Base-by-base conservation (phyloP, 2,113 vertebrate genomes). In the Vicugna pacos region DNA sequence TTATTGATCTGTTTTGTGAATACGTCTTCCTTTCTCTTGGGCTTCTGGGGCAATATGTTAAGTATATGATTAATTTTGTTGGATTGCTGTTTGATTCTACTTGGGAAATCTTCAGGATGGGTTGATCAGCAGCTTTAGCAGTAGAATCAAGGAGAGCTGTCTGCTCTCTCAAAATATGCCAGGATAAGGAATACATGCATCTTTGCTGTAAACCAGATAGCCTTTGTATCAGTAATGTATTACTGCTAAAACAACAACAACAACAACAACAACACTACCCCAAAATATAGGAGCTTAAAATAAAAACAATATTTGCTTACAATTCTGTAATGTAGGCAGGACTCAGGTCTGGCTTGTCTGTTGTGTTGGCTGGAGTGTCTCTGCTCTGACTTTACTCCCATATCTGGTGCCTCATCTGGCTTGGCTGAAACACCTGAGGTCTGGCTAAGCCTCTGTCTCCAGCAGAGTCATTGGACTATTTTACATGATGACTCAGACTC, bases 271-370 rank as follows among this genome's bases (percentile, higher is more conserved):
- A 42, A 42, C 38, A 42, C 26, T 1, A 73, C 8, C 26, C 48
- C 70, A 67, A 92, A 94, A 52, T 30, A 89, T 32, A 91, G 50
- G 81, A 54, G 42, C 48, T 91, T 91, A 80, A 92, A 93, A 93
- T 62, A 85, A 89, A 76, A 90, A 16, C 62, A 93, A n/a, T 77
- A 65, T 79, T 93, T 96, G 56, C 12, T 89, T 42, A 72, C 16
- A 46, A 28, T 17, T 86, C 54, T 93, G 10, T 38, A 64, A 24
- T 75, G 80, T 91, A 32, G 50, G 35, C 19, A 84, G 7, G 76
- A 4, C 9, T 69, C 30, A 56, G 24, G 67, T 28, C 30, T 88
- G 62, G n/a, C 65, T 80, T 75, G 15, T 80, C 62, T 65, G 12
- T 42, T 26, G 8, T 35, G 13, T 58, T 85, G 89, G 42, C 52